Conservation (phyloP, 2,113 vertebrate genomes). For the Romanogobio albipinnatus region DNA sequence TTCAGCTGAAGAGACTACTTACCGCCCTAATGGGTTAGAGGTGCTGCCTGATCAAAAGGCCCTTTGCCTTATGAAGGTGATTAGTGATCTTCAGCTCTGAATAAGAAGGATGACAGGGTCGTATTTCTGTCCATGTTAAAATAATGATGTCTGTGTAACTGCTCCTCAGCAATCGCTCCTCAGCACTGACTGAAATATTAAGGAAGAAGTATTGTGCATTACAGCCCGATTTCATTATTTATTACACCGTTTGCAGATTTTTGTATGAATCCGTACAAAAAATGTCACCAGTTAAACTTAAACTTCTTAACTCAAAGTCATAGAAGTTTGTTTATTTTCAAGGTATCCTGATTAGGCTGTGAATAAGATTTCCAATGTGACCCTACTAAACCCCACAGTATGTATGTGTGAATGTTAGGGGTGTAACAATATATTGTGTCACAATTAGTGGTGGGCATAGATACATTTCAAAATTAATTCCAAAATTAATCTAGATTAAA, state of each 20-base stretch:
- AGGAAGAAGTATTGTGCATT: neutral
- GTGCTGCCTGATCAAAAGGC: conserved; percentile 35
- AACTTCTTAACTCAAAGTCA: no score
- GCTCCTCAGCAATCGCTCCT: neutral
- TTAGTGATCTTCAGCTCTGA: conserved; percentile 28
- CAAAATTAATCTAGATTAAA: no score
- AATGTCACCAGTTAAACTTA: no score
- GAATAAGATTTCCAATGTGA: no score
- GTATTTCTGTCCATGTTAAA: conserved; percentile 18
- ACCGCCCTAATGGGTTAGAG: conserved; percentile 38
- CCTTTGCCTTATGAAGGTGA: conserved; percentile 40
- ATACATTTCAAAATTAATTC: no score
- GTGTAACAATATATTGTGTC: no score
- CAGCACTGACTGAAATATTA: neutral
- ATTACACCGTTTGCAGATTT: neutral
- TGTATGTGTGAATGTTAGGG: no score
- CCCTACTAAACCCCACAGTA: no score
- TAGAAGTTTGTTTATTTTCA: no score
- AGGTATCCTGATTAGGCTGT: no score
- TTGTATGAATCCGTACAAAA: neutral
- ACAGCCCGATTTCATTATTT: neutral
- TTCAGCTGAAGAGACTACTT: conserved; percentile 17
- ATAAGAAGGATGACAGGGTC: conserved; percentile 22
- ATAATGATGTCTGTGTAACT: conserved; percentile 21
- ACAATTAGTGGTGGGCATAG: no score